A percentile compares a stretch with the other conserved stretches of the same genome.
These are phyloP conservation scores for Dendrocincla fuliginosa DNA, from an alignment of 2,797 vertebrate genomes.

Conservation along the genomic window DNA sequence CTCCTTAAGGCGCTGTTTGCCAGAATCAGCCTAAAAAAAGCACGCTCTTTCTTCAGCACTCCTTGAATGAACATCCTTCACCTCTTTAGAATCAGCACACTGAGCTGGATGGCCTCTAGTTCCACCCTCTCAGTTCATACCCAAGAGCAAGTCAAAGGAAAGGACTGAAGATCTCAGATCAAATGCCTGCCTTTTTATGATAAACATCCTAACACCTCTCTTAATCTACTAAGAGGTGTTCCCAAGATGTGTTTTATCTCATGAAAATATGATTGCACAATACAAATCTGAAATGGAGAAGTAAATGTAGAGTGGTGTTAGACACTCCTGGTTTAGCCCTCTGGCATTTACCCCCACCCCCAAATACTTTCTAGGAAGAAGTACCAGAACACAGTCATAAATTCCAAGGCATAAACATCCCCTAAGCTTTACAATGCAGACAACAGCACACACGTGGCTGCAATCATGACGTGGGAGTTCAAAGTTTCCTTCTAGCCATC, in stretches of 20 bases:
- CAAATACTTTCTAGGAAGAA: not conserved
- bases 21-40: not conserved
- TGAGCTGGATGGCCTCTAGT: not conserved
- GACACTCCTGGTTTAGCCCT: not conserved
- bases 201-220: not conserved
- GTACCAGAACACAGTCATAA: not conserved
- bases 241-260: not conserved
- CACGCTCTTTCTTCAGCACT: not conserved
- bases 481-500: not conserved
- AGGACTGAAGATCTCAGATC: not conserved
- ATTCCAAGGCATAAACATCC: not conserved
- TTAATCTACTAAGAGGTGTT: fast-evolving
- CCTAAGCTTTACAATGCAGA: too few species aligned
- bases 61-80: not conserved
- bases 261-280: not conserved
- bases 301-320: not conserved
- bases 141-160: not conserved
- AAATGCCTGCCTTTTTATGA: not conserved
- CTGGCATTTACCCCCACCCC: not conserved
- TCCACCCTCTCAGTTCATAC: not conserved
- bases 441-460: not conserved
- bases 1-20: not conserved
- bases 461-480: not conserved
- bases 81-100: not conserved
- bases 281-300: fast-evolving